Evolutionary conservation across 1,140 invertebrate genomes (phyloP), one percentile per base, ranked within the genome.

Genomic region (Drosophila elegans): DNA sequence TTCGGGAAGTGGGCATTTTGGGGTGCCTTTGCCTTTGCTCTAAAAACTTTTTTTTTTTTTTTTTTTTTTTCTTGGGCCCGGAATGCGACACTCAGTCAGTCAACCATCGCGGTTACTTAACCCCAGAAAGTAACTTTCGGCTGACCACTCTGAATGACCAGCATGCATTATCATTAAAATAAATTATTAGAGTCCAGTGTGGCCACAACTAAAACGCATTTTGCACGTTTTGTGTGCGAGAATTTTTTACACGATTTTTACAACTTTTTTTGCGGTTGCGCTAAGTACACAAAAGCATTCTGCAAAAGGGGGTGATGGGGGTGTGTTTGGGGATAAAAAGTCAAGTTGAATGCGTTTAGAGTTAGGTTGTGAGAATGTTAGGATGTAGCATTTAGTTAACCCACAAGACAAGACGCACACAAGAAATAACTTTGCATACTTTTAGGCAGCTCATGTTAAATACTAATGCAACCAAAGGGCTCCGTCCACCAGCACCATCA

Each of bases 151-250:
- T 1, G 44, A 80, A 77, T 80, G 79, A 79, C 79, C 51, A 73
- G 51, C 60, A 80, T 90, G 86, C 86, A 90, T 90, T 90, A 90
- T 90, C 86, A 89, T 90, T 91, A 90, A 90, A 86, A 91, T 90
- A 91, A 90, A 90, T 83, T 90, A 90, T 90, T 91, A 88, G 86
- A 69, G 76, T 88, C 75, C 79, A 52, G 49, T 76, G 51, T 61
- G 41, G 64, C 45, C 45, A 36, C 57, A 62, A 46, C 66, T 51
- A 73, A 86, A 88, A 89, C 84, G 84, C 80, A 89, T 89, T 83
- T 88, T 84, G 84, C 84, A 89, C 84, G 84, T 89, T 80, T 84
- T 68, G 54, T 79, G 61, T 78, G 76, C 77, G 63, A 67, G 88
- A 89, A 89, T 89, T 89, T 89, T 89, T 89, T 89, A 89, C 84